Percentiles rank a stretch among this genome's conserved stretches.
These are phyloP conservation scores for Pristionchus maxplancki DNA, from an alignment of 2,888 invertebrate species.

Conservation along the genomic window DNA sequence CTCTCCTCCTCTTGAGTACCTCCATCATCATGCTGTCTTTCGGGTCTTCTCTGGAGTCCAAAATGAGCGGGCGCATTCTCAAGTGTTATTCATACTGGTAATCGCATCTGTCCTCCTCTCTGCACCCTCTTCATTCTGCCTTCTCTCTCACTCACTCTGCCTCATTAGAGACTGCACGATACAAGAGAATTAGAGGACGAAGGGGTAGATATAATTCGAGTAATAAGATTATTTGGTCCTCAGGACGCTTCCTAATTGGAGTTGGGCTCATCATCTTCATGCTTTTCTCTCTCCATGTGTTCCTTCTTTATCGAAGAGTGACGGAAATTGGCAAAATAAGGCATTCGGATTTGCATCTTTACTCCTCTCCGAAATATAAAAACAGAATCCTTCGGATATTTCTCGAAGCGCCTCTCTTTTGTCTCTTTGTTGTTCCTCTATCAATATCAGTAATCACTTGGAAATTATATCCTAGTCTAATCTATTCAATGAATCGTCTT, in stretches of 20 bases:
- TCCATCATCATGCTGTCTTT: background rate
- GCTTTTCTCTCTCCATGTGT: background rate
- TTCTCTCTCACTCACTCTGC: background rate
- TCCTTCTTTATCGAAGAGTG: background rate
- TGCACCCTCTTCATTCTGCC: background rate
- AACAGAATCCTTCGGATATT: background rate
- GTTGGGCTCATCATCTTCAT: background rate
- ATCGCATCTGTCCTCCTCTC: constrained; percentile 33
- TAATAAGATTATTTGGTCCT: constrained; percentile 35
- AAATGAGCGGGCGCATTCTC: background rate
- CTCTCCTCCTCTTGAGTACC: background rate
- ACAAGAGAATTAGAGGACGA: background rate
- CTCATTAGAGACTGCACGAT: background rate
- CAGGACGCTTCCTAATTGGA: constrained; percentile 20
- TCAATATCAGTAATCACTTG: background rate
- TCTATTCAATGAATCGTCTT: background rate
- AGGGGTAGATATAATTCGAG: constrained; percentile 42
- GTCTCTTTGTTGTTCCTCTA: background rate
- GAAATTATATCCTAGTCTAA: background rate
- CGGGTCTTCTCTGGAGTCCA: constrained; percentile 1
- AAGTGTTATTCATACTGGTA: constrained; percentile 47
- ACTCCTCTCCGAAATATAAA: no score
- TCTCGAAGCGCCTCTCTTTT: no score
- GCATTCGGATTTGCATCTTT: background rate
- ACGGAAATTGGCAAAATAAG: background rate